Evolutionary conservation across 2,888 invertebrate genomes (phyloP).

Genomic region (Liodrosophila aerea): DNA sequence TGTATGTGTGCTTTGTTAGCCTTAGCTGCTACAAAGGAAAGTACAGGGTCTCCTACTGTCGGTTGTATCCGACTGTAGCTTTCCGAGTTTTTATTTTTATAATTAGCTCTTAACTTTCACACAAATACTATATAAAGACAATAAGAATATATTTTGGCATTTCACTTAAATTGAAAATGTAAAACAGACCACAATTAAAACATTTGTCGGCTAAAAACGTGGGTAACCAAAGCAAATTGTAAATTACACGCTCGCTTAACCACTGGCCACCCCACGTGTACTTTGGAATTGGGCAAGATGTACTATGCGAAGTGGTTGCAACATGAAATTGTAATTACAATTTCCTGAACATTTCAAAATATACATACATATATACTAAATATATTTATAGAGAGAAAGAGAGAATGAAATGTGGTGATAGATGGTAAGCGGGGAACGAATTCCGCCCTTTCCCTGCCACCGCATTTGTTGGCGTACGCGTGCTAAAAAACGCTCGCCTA

Average conservation of each 20-base stretch:
- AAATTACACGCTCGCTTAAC: slow-evolving; percentile 82
- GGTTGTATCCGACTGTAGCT: no score
- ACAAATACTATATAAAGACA: no score
- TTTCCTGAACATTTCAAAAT: slow-evolving; percentile 43
- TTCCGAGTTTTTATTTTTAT: no score
- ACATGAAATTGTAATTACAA: slow-evolving; percentile 70
- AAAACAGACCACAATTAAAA: slow-evolving; percentile 68
- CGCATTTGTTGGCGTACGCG: slow-evolving; percentile 43
- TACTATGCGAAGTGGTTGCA: slow-evolving; percentile 61
- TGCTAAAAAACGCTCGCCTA: slow-evolving; percentile 62
- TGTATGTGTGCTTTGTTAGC: no score
- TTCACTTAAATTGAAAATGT: slow-evolving; percentile 55
- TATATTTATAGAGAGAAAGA: slow-evolving; percentile 11
- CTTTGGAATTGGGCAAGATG: slow-evolving; percentile 41
- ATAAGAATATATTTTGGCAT: slow-evolving; percentile 14
- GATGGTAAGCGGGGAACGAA: slow-evolving; percentile 14
- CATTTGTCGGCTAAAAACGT: slow-evolving; percentile 63
- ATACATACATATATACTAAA: no score
- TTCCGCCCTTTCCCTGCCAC: slow-evolving; percentile 15
- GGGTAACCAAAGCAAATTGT: slow-evolving; percentile 80
- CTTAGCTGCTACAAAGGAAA: no score
- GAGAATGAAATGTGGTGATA: background rate
- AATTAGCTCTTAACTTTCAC: no score
- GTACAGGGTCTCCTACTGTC: no score
- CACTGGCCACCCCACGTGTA: slow-evolving; percentile 70